Evolutionary conservation across 2,797 vertebrate genomes (phyloP).

Genomic region (Acanthurus lineatus): DNA sequence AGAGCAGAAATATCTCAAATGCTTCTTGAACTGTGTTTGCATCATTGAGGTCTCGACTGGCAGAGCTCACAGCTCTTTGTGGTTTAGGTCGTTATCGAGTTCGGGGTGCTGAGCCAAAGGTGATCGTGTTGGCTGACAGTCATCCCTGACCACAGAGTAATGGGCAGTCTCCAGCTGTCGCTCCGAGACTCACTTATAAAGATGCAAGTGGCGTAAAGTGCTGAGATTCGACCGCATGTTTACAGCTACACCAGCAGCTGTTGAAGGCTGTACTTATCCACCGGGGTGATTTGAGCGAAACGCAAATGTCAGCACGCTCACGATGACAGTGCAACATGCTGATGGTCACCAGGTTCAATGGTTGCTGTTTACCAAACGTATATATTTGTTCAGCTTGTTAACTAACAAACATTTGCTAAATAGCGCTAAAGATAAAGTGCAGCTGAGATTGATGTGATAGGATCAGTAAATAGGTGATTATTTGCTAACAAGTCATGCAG

Average conservation of each 20-base stretch:
- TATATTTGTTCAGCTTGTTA: too few species aligned
- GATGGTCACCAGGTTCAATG: not conserved
- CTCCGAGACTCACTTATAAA: not conserved
- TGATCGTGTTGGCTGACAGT: constrained; percentile 32
- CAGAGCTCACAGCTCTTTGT: constrained; percentile 8
- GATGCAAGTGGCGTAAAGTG: not conserved
- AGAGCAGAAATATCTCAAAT: not conserved
- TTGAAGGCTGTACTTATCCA: not conserved
- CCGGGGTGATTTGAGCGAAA: not conserved
- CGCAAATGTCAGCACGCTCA: not conserved
- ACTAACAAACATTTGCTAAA: not conserved
- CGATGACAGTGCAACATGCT: not conserved
- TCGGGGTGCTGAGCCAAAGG: constrained; percentile 29
- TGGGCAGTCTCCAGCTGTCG: constrained; percentile 20
- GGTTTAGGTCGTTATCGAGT: constrained; percentile 27
- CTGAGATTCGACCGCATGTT: not conserved
- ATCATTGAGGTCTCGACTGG: constrained; percentile 5
- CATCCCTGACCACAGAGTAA: constrained; percentile 35
- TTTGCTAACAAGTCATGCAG: too few species aligned
- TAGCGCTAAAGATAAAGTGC: too few species aligned
- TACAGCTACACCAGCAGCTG: not conserved
- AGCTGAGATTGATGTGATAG: too few species aligned
- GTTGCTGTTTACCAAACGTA: not conserved
- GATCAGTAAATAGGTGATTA: too few species aligned
- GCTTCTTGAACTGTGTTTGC: not conserved